Evolutionary conservation across 2,113 vertebrate species (phyloP), one percentile per base, ranked within the genome.

Genomic region (Psittacula cyanocephala): DNA sequence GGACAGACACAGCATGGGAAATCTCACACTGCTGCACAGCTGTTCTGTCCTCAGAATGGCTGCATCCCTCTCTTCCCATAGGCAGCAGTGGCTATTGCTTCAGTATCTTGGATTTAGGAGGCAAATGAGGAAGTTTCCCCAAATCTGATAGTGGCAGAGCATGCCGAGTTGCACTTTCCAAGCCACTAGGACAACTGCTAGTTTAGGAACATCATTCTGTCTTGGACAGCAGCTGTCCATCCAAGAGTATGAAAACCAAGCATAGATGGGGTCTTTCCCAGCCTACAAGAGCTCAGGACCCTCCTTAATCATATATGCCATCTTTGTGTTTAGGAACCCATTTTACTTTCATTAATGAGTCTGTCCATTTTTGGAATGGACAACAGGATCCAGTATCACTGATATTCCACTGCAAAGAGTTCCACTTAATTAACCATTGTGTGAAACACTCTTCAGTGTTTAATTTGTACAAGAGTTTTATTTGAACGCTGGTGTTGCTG

Each of bases 221-320:
- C 35, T 70, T 7, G 3, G 55, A 29, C 6, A 59, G 64, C 13
- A 86, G 69, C 31, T 39, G 7, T n/a, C 35, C 28, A 20, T 10
- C 37, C 44, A 33, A 50, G 63, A 77, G 6, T 18, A 52, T 10
- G 43, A 88, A 35, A 88, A 57, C 3, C 47, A 86, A 57, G 10
- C 31, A 24, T 0, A 19, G 29, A 39, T 0, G 0, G 18, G 11
- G 9, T 29, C 46, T 27, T 59, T 78, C 24, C 44, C 67, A 80
- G 29, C 16, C 74, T 33, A 11, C 6, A 67, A 57, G 63, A 80
- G 31, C 31, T 74, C 62, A 33, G 67, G 19, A 69, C 7, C 2
- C 27, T 80, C 31, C 53, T 41, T 44, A 81, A 49, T 13, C 31
- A 33, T 2, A 53, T 7, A n/a, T 2, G 2, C 44, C 24, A 43